Evolutionary conservation across 2,797 vertebrate species (phyloP), one percentile per base, ranked within the genome.

Genomic region (Catostomus latipinnis): DNA sequence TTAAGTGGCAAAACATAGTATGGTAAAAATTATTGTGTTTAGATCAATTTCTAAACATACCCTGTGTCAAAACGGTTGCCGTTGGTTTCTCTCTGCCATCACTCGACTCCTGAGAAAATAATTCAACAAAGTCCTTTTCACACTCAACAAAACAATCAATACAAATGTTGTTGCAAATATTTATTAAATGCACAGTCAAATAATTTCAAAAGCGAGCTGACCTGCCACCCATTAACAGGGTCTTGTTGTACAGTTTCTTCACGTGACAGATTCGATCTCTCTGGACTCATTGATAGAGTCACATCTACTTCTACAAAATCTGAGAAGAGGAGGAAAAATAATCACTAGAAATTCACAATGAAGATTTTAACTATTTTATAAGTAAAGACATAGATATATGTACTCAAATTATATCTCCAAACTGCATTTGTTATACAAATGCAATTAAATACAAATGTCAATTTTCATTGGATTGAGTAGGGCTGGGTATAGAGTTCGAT

Each of bases 241-340:
- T 71, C 76, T 46, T 62, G 67, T 43, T 52, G 54, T 43, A 43
- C 18, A 69, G 16, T 69, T 61, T 69, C 65, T 52, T 76, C 54
- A 68, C 22, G 9, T 45, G 52, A 61, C 1, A 5, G 48, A 61
- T 13, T 43, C 4, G 10, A 8, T 11, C 53, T 18, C 16, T 48
- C 16, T 5, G 8, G 12, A 22, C 43, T 57, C 52, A 58, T 8
- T 14, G 54, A 14, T 12, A 54, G 6, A 69, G 18, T 34, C 34
- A 34, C 34, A 34, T 34, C 54, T 60, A 7, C 46, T 50, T 46
- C 7, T 52, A 7, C 18, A 52, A n/a, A 52, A 43, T 52, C 10
- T n/a, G 18, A 13, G 6, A 48, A 4, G 5, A 76, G 5, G 6
- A 48, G 4, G 7, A 14, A 8, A 49, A 6, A 78, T 12, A 0